A percentile compares a stretch with the other conserved stretches of the same genome.
Conservation (phyloP, 2,888 invertebrate species). For the Hymenopus coronatus region DNA sequence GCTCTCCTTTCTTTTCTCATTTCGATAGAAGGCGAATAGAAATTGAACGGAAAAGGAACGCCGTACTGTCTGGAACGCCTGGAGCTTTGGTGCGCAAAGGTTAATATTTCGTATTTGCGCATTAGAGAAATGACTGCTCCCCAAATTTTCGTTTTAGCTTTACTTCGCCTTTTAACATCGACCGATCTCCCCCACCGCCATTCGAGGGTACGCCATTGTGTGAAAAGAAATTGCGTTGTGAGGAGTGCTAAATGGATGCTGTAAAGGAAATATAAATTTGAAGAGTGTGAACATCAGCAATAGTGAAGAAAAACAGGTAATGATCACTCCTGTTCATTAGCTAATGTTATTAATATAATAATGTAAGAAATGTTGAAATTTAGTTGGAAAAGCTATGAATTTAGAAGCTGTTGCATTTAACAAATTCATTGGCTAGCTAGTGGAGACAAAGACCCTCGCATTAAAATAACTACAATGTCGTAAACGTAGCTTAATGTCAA, state of each 20-base stretch:
- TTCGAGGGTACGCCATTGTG: conserved; percentile 23
- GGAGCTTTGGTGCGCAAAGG: conserved; percentile 12
- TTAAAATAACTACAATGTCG: no score
- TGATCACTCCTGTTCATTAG: not conserved
- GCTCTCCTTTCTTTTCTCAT: conserved; percentile 38
- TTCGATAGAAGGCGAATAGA: conserved; percentile 24
- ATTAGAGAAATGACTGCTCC: conserved; percentile 3
- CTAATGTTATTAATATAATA: not conserved
- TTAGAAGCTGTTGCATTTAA: no score
- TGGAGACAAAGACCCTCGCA: no score
- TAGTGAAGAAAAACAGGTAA: not conserved
- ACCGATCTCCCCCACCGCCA: not conserved
- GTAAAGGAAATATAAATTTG: not conserved
- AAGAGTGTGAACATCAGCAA: not conserved
- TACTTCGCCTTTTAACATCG: conserved; percentile 14
- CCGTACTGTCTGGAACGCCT: not conserved
- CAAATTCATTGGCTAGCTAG: no score
- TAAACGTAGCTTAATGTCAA: no score
- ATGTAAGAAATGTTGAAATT: not conserved
- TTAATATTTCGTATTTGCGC: conserved; percentile 10
- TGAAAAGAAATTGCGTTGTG: conserved; percentile 13
- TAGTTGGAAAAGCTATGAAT: not conserved
- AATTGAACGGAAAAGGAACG: conserved; percentile 24
- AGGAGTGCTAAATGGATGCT: not conserved
- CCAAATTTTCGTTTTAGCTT: conserved; percentile 8